Evolutionary conservation across 2,797 vertebrate genomes (phyloP).

Genomic region (Myotis planiceps): DNA sequence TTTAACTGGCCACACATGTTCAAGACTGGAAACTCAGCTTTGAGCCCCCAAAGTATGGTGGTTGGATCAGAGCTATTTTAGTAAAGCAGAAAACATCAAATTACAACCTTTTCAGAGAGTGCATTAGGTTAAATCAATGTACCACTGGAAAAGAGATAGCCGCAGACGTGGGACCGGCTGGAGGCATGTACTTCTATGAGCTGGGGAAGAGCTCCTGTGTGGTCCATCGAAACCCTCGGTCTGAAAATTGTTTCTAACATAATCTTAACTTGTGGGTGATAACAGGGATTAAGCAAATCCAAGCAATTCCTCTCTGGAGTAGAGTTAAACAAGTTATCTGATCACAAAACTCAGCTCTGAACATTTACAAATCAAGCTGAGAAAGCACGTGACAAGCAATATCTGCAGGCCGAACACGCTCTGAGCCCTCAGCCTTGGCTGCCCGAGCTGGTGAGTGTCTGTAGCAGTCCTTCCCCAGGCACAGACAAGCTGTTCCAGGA

Average conservation of each 20-base stretch:
- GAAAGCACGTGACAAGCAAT: not conserved
- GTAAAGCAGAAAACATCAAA: not conserved
- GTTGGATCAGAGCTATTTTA: not conserved
- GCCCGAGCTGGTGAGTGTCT: not conserved
- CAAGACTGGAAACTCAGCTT: not conserved
- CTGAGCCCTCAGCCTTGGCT: not conserved
- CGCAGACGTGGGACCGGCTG: fast-evolving
- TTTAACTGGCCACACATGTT: not conserved
- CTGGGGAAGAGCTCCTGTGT: not conserved
- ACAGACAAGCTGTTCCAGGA: not conserved
- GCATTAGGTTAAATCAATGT: not conserved
- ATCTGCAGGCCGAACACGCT: not conserved
- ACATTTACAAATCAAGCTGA: not conserved
- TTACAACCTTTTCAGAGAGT: not conserved
- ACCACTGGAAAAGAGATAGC: not conserved
- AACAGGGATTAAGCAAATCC: not conserved
- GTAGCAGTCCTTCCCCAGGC: not conserved
- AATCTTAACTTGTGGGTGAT: not conserved
- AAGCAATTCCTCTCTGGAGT: not conserved
- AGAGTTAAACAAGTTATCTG: not conserved
- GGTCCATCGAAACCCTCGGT: not conserved
- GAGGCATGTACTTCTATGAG: not conserved
- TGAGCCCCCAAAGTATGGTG: not conserved
- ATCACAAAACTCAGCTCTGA: not conserved
- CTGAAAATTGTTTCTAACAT: not conserved